Percentiles rank a stretch among this genome's conserved stretches.
Evolutionary conservation across 2,888 invertebrate species (phyloP).

Genomic region (Lordiphosa andalusiaca): DNA sequence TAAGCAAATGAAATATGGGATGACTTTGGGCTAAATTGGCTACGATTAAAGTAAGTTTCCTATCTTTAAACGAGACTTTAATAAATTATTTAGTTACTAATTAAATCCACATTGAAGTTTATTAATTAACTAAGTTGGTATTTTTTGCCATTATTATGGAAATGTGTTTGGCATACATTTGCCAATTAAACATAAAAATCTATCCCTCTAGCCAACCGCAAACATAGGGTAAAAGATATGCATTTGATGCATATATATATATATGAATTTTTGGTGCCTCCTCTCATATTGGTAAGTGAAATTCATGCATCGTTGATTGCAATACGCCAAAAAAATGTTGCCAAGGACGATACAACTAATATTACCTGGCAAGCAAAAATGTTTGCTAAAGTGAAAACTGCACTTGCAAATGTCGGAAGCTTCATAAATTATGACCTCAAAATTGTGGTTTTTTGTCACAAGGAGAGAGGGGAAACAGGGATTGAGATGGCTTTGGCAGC

Average conservation of each 20-base stretch:
- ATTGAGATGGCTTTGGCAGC: slow-evolving; percentile 24
- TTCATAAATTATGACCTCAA: slow-evolving; percentile 60
- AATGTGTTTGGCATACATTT: background rate
- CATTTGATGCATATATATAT: no score
- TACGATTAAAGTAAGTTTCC: no score
- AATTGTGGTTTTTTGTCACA: slow-evolving; percentile 23
- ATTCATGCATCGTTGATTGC: slow-evolving; percentile 71
- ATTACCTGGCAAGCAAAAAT: slow-evolving; percentile 9
- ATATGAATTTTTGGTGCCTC: slow-evolving; percentile 54
- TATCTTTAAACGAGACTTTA: no score
- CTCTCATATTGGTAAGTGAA: slow-evolving; percentile 47
- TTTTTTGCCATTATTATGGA: slow-evolving; percentile 1
- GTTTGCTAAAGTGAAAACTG: slow-evolving; percentile 15
- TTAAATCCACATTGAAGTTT: no score
- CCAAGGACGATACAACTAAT: slow-evolving; percentile 44
- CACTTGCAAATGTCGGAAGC: slow-evolving; percentile 16
- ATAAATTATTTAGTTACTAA: no score
- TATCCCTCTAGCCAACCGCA: slow-evolving; percentile 44
- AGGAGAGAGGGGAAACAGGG: slow-evolving; percentile 13
- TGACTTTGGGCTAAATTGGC: no score
- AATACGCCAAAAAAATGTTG: slow-evolving; percentile 68
- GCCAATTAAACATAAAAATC: slow-evolving; percentile 2
- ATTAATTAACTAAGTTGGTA: no score
- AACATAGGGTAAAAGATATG: slow-evolving; percentile 65
- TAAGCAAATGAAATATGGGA: no score